A percentile compares a stretch with the other conserved stretches of the same genome.
Evolutionary conservation across 1,140 invertebrate species (phyloP).

Genomic region (Camponotus floridanus): DNA sequence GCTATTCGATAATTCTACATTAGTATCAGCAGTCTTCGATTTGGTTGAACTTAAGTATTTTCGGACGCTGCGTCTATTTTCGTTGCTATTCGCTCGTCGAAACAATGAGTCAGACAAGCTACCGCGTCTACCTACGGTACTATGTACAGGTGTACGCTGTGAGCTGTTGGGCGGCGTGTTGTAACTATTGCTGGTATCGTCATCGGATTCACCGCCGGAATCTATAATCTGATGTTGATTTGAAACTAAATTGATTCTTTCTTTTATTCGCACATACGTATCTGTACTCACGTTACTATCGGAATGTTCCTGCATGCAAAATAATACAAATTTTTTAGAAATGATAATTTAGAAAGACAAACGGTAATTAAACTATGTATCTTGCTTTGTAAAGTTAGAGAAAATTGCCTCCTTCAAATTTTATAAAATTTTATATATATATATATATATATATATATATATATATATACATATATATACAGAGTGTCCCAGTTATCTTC

Average conservation of each 20-base stretch:
- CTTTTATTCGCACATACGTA: constrained; percentile 89
- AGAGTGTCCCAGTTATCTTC: too few species aligned
- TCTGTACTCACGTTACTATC: constrained; percentile 88
- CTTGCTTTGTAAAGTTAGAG: neutral
- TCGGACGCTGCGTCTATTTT: constrained; percentile 75
- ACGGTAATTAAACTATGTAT: neutral
- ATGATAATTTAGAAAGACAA: neutral
- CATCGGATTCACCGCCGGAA: constrained; percentile 78
- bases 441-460: too few species aligned
- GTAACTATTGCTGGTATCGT: constrained; percentile 79
- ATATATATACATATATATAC: too few species aligned
- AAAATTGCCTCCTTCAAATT: neutral
- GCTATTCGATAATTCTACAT: constrained; percentile 73
- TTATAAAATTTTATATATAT: constrained; percentile 11
- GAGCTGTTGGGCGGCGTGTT: constrained; percentile 79
- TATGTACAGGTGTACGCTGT: constrained; percentile 78
- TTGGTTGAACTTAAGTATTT: constrained; percentile 75
- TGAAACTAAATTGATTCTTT: constrained; percentile 80
- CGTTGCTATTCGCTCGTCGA: constrained; percentile 74
- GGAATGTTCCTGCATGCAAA: constrained; percentile 72
- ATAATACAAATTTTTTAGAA: neutral
- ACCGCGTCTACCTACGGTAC: constrained; percentile 71
- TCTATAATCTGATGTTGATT: constrained; percentile 74
- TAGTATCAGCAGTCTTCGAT: constrained; percentile 73
- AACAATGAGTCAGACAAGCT: constrained; percentile 79